Evolutionary conservation across 2,113 vertebrate species (phyloP), one percentile per base, ranked within the genome.

Genomic region (Herpetotheres cachinnans): DNA sequence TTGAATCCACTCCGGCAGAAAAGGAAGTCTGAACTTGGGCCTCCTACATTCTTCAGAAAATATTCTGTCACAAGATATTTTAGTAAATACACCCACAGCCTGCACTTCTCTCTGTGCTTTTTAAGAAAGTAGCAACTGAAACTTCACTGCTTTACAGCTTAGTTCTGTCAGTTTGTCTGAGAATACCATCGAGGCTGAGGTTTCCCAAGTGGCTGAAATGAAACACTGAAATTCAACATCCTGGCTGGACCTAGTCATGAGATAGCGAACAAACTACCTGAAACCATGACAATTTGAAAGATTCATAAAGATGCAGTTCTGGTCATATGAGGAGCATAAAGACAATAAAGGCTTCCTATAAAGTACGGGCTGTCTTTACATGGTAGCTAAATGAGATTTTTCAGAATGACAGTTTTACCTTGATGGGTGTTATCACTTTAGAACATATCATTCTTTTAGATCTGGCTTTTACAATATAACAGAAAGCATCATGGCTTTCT

Each of bases 31-130:
- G 71, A 95, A 89, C 42, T 18, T 70, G 71, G 72, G 76, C 76
- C 80, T 90, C 76, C 89, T 78, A 81, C 80, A 44, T 90, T 94
- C 34, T 42, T 85, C 63, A 83, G 55, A 83, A 94, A 92, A 89
- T 71, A 61, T 38, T 83, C 76, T 83, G 25, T 62, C 74, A 78
- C 49, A 81, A 67, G 80, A 42, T 92, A 94, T 91, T 95, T 92
- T 78, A 96, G 59, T 86, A 89, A 89, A 91, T 66, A 93, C 72
- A 71, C 83, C 76, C 80, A 93, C 89, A 71, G 38, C 63, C 93
- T 78, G 76, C 89, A 89, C 71, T 73, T 86, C 89, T 77, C 55
- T 81, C 82, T 70, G 8, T 70, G 42, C 29, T 81, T 89, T 95
- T 95, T 71, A 84, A 44, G 63, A 86, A 94, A 86, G 27, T 27